Conservation (phyloP, 2,797 vertebrate species). For the Coluber constrictor region DNA sequence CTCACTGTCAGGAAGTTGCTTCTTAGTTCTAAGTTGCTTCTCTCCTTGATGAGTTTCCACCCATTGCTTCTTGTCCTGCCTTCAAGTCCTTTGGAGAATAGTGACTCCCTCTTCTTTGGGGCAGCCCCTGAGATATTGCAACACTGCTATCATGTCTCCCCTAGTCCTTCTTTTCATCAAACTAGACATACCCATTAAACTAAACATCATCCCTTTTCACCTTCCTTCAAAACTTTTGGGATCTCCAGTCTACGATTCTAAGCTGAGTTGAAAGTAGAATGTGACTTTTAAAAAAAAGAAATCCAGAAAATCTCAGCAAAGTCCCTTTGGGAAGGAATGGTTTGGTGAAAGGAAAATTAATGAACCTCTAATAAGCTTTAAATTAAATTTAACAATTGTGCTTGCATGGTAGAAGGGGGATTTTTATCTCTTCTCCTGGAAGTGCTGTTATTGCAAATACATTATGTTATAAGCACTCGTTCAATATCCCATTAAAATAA, state of each 20-base stretch:
- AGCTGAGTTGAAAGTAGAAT: rapidly evolving
- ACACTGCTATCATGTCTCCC: too few species aligned
- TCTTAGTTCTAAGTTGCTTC: too few species aligned
- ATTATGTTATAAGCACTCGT: slow-evolving; percentile 12
- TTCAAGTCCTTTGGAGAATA: too few species aligned
- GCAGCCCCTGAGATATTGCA: too few species aligned
- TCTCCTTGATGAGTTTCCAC: too few species aligned
- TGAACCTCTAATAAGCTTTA: slow-evolving; percentile 10
- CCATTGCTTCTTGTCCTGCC: too few species aligned
- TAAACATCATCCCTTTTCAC: too few species aligned
- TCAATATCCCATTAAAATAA: slow-evolving; percentile 36
- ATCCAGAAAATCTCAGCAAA: not conserved
- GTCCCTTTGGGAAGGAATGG: not conserved
- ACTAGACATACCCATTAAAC: too few species aligned
- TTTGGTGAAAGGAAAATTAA: slow-evolving; percentile 34
- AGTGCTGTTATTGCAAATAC: slow-evolving; percentile 11
- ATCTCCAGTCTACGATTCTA: rapidly evolving
- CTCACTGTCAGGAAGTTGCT: too few species aligned
- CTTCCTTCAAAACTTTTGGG: rapidly evolving
- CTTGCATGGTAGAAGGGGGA: not conserved
- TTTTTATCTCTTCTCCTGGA: slow-evolving; percentile 31
- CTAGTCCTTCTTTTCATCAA: too few species aligned
- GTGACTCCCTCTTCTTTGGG: too few species aligned
- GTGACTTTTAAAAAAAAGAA: not conserved
- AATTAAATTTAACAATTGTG: slow-evolving; percentile 10